Conservation (phyloP, 2,113 vertebrate genomes). For the Onychostruthus taczanowskii region DNA sequence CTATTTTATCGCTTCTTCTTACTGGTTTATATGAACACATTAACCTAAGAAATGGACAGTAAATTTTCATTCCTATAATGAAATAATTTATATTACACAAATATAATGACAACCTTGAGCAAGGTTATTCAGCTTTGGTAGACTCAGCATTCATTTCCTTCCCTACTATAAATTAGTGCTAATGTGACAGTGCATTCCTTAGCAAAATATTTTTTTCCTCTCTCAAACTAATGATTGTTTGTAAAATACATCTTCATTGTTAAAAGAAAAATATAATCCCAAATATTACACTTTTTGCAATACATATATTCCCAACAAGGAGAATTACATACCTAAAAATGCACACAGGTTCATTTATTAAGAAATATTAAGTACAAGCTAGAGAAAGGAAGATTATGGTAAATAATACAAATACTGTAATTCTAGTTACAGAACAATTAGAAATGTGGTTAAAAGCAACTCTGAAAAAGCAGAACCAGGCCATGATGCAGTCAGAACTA, state of each 20-base stretch:
- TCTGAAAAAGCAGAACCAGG: neutral
- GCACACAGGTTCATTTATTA: neutral
- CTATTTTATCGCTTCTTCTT: neutral
- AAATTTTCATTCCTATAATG: neutral
- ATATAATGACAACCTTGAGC: neutral
- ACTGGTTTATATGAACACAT: neutral
- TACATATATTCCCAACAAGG: neutral
- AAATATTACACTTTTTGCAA: neutral
- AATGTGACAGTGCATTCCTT: neutral
- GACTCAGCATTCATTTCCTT: neutral
- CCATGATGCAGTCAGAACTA: neutral
- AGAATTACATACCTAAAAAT: neutral
- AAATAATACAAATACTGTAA: neutral
- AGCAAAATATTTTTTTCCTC: neutral
- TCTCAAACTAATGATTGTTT: neutral
- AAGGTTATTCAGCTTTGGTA: neutral
- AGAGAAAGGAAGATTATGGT: neutral
- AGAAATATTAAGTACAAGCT: neutral
- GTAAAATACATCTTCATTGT: neutral
- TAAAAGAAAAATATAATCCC: neutral
- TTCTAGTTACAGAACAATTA: neutral
- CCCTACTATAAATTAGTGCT: neutral
- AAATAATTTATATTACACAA: neutral
- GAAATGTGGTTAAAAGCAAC: neutral
- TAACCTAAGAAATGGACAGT: neutral